These are phyloP conservation scores for Pristionchus japonicus DNA, from an alignment of 2,888 invertebrate genomes.

Conservation along the genomic window DNA sequence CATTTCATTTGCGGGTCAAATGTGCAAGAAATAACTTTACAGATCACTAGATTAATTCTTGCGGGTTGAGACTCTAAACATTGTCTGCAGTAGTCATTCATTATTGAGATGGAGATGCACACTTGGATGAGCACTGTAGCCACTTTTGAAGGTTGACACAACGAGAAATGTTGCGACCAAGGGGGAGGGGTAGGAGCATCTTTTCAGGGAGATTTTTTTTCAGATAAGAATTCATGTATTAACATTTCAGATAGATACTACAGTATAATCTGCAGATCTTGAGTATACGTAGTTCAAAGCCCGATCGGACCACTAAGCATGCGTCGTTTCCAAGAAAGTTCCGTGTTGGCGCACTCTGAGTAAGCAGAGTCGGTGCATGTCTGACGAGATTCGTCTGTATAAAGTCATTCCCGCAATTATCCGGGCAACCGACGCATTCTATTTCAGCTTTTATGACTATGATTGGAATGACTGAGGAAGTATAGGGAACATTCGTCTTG, in stretches of 20 bases:
- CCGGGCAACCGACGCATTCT: background rate
- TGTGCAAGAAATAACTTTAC: background rate
- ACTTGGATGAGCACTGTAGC: background rate
- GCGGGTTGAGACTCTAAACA: conserved; percentile 17
- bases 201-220: background rate
- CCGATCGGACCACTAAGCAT: too few species aligned
- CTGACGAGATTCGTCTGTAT: background rate
- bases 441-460: background rate
- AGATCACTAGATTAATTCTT: background rate
- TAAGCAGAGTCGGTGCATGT: background rate
- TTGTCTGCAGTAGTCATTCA: conserved; percentile 6
- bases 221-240: too few species aligned
- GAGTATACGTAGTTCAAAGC: too few species aligned
- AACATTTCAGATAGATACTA: too few species aligned
- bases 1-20: background rate
- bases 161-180: background rate
- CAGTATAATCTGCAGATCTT: too few species aligned
- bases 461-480: background rate
- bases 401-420: conserved; percentile 19
- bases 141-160: background rate
- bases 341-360: background rate
- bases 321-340: background rate
- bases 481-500: background rate
- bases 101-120: background rate
- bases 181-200: background rate